Evolutionary conservation across 2,797 vertebrate genomes (phyloP), one percentile per base, ranked within the genome.

Genomic region (Pagetopsis macropterus): DNA sequence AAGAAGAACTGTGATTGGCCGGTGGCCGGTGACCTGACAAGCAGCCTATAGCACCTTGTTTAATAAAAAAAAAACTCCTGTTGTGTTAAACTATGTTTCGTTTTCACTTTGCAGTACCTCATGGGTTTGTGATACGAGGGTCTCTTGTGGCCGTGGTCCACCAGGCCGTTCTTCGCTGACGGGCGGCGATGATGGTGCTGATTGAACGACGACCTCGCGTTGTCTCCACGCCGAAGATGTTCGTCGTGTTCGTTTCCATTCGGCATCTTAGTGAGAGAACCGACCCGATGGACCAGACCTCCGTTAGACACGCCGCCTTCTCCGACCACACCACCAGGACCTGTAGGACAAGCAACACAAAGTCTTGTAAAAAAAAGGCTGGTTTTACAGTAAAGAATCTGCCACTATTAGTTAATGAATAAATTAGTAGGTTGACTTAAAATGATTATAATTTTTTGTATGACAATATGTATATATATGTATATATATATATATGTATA

Each of bases 271-370:
- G 81, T 87, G 45, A 92, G 70, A 0, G 89, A 91, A 3, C 90
- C 81, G 0, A 90, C 87, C 17, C 87, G 84, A 60, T 92, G 88
- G 58, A 92, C 75, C 55, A 90, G 81, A 14, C 89, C 86, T 0
- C 91, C 90, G 0, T 92, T 89, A 3, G 86, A 88, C n/a, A 91
- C 61, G 0, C 71, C 49, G 0, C 73, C 41, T 1, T 89, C 89
- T 9, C 71, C 77, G 3, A 75, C 14, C 0, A 77, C 70, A 0
- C 86, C 84, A 0, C 83, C 84, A 0, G 84, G 72, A 57, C 85
- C 87, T 89, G 61, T 2, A 31, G 23, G 21, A 37, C 33, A 37
- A 37, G 4, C 27, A 27, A 27, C 27, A 27, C 4, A 27, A 27
- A 5, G 4, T 5, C 27, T 27, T 27, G 27, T 27, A 23, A n/a